A percentile compares a stretch with the other conserved stretches of the same genome.
phyloP scores from a whole-genome alignment of 2,113 vertebrate genomes.

The Daubentonia madagascariensis region DNA sequence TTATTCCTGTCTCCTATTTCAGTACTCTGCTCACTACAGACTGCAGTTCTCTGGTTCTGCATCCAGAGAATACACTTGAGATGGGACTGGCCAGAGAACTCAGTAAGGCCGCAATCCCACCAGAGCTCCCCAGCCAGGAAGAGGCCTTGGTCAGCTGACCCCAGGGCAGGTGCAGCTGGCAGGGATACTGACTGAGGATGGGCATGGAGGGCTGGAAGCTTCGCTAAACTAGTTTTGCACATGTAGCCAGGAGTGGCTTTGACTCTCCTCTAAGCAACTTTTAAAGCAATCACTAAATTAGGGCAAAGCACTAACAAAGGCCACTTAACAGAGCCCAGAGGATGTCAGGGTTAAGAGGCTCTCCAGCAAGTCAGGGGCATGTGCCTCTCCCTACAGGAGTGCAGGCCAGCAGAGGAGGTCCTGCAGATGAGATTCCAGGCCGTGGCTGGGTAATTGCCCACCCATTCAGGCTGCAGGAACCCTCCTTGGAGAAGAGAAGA shows the following conservation, averaged over 20 bases:
- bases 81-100: neutral
- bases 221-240: neutral
- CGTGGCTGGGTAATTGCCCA: too few relatives aligned
- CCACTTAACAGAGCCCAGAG: neutral
- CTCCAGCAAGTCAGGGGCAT: neutral
- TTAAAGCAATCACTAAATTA: neutral
- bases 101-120: neutral
- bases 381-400: neutral
- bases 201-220: neutral
- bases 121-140: neutral
- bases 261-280: constrained; percentile 23
- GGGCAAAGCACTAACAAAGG: neutral
- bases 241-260: neutral
- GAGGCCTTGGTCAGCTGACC: neutral
- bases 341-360: neutral
- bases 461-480: neutral
- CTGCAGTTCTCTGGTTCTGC: neutral
- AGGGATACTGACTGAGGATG: too few relatives aligned
- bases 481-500: neutral
- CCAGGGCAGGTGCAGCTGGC: neutral
- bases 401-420: neutral
- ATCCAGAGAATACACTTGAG: neutral
- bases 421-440: neutral
- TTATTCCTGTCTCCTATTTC: neutral
- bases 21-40: neutral